phyloP scores from a whole-genome alignment of 2,888 invertebrate species.

The Mesorhabditis belari region DNA sequence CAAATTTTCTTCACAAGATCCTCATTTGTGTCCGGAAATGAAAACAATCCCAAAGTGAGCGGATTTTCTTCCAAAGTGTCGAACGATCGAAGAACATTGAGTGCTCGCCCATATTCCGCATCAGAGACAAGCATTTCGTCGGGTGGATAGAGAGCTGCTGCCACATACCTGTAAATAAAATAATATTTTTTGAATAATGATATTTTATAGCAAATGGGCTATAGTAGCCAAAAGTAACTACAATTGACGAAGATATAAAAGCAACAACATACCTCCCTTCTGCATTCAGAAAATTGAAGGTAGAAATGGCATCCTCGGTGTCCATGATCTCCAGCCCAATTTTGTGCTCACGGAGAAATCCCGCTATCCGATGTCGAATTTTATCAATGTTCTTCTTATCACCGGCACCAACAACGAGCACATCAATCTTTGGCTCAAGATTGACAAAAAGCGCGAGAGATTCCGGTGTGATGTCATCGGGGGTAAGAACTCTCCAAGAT shows the following conservation, averaged over 20 bases:
- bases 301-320: constrained; percentile 76
- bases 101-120: constrained; percentile 35
- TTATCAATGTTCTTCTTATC: constrained; percentile 48
- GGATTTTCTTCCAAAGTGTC: constrained; percentile 33
- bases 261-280: constrained; percentile 64
- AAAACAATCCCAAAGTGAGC: constrained; percentile 20
- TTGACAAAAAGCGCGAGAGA: constrained; percentile 72
- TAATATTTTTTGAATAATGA: too few species aligned
- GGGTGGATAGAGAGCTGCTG: constrained; percentile 61
- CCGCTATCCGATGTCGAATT: constrained; percentile 24
- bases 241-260: not conserved
- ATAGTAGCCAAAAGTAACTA: too few species aligned
- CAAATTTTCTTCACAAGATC: constrained; percentile 30
- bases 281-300: constrained; percentile 81
- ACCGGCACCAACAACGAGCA: constrained; percentile 52
- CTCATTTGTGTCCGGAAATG: constrained; percentile 19
- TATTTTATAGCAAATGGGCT: too few species aligned
- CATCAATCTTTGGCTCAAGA: constrained; percentile 74
- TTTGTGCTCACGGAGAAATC: constrained; percentile 56
- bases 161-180: constrained; percentile 55
- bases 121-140: constrained; percentile 39
- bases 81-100: constrained; percentile 16
- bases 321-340: constrained; percentile 74
- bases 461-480: constrained; percentile 68
- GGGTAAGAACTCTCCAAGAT: constrained; percentile 50